Conservation (phyloP, 1,140 invertebrate genomes). For the Medauroidea extradentata region DNA sequence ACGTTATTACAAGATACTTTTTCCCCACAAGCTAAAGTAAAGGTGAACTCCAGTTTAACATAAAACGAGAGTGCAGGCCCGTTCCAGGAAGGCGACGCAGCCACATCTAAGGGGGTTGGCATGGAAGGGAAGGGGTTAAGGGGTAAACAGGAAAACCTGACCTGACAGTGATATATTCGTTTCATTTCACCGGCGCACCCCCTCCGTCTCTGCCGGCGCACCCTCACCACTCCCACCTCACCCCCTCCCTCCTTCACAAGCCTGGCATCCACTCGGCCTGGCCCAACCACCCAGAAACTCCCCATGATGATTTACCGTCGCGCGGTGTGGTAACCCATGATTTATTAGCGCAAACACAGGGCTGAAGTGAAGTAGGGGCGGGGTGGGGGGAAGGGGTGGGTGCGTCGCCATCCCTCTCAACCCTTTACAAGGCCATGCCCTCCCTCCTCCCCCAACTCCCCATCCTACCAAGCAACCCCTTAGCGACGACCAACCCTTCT, state of each 20-base stretch:
- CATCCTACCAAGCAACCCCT: constrained; percentile 26
- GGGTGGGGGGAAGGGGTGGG: neutral
- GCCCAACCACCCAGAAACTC: no score
- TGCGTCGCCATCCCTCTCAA: neutral
- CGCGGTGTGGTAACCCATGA: constrained; percentile 14
- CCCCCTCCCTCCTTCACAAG: neutral
- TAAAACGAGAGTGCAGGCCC: no score
- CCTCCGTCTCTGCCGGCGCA: neutral
- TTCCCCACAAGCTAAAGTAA: no score
- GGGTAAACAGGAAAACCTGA: neutral
- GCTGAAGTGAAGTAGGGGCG: neutral
- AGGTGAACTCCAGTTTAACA: no score
- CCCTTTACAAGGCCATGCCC: neutral
- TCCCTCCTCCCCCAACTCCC: neutral
- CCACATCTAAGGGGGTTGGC: no score
- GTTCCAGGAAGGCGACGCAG: no score
- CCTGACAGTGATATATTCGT: constrained; percentile 14
- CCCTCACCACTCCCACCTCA: neutral
- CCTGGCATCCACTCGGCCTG: no score
- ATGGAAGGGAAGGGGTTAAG: no score
- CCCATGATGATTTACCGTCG: constrained; percentile 11
- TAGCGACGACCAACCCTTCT: no score
- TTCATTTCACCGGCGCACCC: constrained; percentile 10
- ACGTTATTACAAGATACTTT: no score
- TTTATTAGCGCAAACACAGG: constrained; percentile 10